Evolutionary conservation across 2,888 invertebrate genomes (phyloP), one percentile per base, ranked within the genome.

Genomic region (Leucozona laternaria): DNA sequence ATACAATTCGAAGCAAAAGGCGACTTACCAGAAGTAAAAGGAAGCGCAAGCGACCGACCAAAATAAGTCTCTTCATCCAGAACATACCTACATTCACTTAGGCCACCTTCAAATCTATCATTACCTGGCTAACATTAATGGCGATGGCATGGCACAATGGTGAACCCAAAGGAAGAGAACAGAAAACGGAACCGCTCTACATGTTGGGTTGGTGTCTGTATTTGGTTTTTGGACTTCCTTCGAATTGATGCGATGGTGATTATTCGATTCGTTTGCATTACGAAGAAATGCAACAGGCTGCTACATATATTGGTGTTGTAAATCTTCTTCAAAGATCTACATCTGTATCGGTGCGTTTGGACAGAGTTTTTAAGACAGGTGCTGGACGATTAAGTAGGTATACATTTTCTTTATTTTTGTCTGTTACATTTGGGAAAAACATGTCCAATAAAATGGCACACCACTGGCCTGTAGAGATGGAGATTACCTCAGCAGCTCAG

Each of bases 51-150:
- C 17, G 11, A 57, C 10, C 40, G n/a, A n/a, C 10, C 25, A 4
- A 62, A 45, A 72, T 53, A 53, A 53, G 57, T 55, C 48, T 48
- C 53, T 28, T 43, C 43, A 40, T 45, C 62, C 62, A 40, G 20
- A 58, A 20, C 25, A 60, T 60, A 20, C 25, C 40, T 60, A 40
- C 86, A 86, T 81, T 86, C 86, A 86, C 81, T 86, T 86, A 81
- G 75, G 73, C 81, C 81, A 86, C 86, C 78, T 86, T 86, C 78
- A 57, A 86, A 86, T 86, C 81, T 81, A 86, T 86, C 86, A 86
- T 86, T 86, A 86, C 78, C 55, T 72, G 81, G 64, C 57, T 71
- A 72, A 28, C 43, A 28, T 64, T 64, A 64, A 64, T 45, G 64
- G 25, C 31, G 53, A 58, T 57, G 55, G 60, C 40, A 58, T 57